Evolutionary conservation across 2,797 vertebrate species (phyloP), one percentile per base, ranked within the genome.

Genomic region (Sebastes kiyomatsui): DNA sequence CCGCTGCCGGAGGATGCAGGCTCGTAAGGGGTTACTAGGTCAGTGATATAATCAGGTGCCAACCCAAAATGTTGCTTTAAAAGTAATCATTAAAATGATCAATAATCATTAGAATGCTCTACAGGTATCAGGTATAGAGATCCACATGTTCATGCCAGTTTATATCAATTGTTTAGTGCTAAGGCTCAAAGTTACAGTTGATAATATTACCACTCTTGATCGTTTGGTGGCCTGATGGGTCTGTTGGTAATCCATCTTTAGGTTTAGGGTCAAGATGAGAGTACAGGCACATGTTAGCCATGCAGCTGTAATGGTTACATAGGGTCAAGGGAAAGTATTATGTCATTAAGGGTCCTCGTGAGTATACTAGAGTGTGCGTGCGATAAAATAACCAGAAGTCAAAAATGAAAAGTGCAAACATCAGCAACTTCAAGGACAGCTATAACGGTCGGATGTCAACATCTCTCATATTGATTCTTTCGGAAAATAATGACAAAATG

Each of bases 351-450:
- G 14, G 76, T n/a, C 6, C 22, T 58, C 32, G 9, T 38, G 18
- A 13, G 18, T 56, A 54, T 20, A 28, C 5, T 27, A 6, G 23
- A 13, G 20, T 35, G n/a, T 25, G 22, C 33, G 27, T 16, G 16
- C 8, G 9, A 52, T 72, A 84, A 76, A 38, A 56, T 55, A 72
- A 83, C 32, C 2, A 67, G 28, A 28, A 46, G 27, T 60, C 12
- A 72, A 54, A 54, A 3, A 54, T 10, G 0, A 49, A 86, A 91
- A 84, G 46, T 79, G 75, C 30, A 14, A 55, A 55, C 9, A 55
- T 90, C 85, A 92, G 90, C 87, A 89, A 56, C 7, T 78, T 56
- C 1, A n/a, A 6, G 6, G 14, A 54, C 18, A 67, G 22, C 35
- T 38, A 38, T 38, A 58, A 56, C 22, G 5, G 22, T 55, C 30